Evolutionary conservation across 2,113 vertebrate genomes (phyloP), one percentile per base, ranked within the genome.

Genomic region (Cyprinus carpio): DNA sequence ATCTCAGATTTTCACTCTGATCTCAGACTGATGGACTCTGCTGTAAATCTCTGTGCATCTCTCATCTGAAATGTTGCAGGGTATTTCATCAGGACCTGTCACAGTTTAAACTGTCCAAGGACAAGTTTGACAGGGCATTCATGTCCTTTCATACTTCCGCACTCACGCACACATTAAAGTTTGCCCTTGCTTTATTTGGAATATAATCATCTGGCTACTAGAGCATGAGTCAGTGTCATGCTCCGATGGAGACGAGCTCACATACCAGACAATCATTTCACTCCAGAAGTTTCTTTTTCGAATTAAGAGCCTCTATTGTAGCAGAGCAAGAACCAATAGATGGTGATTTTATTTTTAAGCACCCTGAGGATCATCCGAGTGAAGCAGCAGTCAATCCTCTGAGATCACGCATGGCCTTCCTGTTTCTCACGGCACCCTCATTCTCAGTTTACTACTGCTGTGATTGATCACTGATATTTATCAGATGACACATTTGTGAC

Each of bases 61-160:
- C 20, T n/a, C 4, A 72, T 72, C 69, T 12, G 67, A 71, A 18
- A 6, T 7, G 23, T 80, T 81, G 43, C 69, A 75, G 20, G 40
- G 18, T 16, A 27, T 84, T 81, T 62, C 56, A 76, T 84, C 77
- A 87, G 82, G 29, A 12, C 29, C 2, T 60, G 64, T 64, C 37
- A 16, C 34, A 20, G 46, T 8, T 15, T 56, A 15, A 43, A 5
- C 40, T 40, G 34, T 4, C 79, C 78, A 87, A 88, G 89, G 83
- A 88, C 90, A 84, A 54, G 51, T 23, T 56, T 82, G 90, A 90
- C 72, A 15, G 51, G 15, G 12, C 20, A 10, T 60, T 62, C 40
- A 12, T 46, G 58, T 80, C 34, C 77, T 27, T 27, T 64, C 58
- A 64, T 82, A 37, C 54, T 12, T 82, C 29, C 74, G 37, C 74